phyloP scores from a whole-genome alignment of 2,113 vertebrate species.

The Dermatemys mawii region DNA sequence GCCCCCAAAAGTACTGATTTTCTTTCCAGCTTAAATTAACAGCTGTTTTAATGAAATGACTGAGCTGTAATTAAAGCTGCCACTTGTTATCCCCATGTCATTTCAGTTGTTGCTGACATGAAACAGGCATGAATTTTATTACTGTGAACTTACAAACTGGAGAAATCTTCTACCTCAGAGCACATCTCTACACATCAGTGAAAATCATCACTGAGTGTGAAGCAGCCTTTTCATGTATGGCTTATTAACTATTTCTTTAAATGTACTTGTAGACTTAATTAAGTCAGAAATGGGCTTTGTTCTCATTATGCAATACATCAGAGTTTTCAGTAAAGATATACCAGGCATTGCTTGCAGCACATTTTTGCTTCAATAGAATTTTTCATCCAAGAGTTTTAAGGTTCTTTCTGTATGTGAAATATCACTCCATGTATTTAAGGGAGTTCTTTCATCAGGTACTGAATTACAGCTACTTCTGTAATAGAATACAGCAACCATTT shows the following conservation, averaged over 20 bases:
- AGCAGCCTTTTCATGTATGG: neutral
- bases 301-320: neutral
- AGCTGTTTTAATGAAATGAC: conserved; percentile 29
- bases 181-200: neutral
- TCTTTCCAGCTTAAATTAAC: conserved; percentile 27
- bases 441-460: neutral
- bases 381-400: neutral
- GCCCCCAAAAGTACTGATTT: neutral
- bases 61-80: conserved; percentile 22
- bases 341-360: neutral
- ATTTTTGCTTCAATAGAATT: neutral
- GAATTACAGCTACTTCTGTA: neutral
- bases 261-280: neutral
- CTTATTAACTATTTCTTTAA: neutral
- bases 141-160: conserved; percentile 4
- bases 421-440: neutral
- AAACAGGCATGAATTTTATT: neutral
- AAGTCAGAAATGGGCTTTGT: neutral
- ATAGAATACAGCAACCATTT: neutral
- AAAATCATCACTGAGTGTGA: neutral
- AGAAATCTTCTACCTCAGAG: neutral
- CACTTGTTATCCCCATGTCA: neutral
- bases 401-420: neutral
- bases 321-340: neutral
- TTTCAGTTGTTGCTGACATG: neutral